Evolutionary conservation across 2,888 invertebrate genomes (phyloP).

Genomic region (Acanthopleura granulata): DNA sequence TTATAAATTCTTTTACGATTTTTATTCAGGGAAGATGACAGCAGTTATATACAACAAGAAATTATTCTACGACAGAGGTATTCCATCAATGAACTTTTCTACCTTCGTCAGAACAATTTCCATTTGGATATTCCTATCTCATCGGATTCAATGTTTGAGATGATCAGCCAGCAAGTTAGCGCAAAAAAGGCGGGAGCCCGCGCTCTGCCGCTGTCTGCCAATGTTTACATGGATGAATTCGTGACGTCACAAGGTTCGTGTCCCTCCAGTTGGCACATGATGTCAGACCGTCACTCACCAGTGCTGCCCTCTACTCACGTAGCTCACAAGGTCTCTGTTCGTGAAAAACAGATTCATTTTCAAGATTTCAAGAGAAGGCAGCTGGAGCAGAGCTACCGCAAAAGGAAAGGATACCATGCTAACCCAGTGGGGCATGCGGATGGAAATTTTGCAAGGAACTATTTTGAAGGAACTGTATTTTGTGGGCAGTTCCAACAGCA

Average conservation of each 20-base stretch:
- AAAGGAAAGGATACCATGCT: background rate
- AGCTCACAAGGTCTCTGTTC: conserved; percentile 45
- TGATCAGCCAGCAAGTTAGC: background rate
- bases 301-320: conserved; percentile 56
- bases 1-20: background rate
- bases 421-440: no score
- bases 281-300: conserved; percentile 55
- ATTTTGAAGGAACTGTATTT: background rate
- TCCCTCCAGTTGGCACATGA: conserved; percentile 57
- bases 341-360: conserved; percentile 46
- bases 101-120: conserved; percentile 28
- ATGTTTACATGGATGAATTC: conserved; percentile 26
- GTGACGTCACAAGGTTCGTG: conserved; percentile 39
- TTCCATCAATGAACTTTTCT: conserved; percentile 46
- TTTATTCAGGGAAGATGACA: conserved; percentile 54
- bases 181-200: background rate
- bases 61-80: conserved; percentile 41
- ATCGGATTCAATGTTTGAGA: background rate
- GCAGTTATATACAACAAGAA: conserved; percentile 57
- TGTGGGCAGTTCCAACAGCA: no score
- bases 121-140: background rate
- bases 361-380: conserved; percentile 44
- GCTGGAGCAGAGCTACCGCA: conserved; percentile 22
- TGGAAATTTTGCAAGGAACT: no score
- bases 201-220: background rate